Percentiles rank a stretch among this genome's conserved stretches.
These are phyloP conservation scores for Diacarnus erythraeanus DNA, from an alignment of 37 sponge, comb jelly and placozoan species.

Conservation along the genomic window DNA sequence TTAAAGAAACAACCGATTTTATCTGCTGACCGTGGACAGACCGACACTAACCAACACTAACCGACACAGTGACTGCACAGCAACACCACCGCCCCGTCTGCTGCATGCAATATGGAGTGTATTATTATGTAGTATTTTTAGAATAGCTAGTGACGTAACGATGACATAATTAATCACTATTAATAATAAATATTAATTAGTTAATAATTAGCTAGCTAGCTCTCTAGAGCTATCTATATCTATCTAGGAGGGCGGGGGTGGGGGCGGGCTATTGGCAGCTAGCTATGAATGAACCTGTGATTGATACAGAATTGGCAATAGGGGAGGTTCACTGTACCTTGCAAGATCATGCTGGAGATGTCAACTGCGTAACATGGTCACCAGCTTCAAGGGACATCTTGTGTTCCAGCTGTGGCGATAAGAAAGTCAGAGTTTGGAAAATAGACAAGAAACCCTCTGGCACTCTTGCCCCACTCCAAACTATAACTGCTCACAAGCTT, in stretches of 20 bases:
- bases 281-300: background rate
- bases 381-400: constrained; percentile 28
- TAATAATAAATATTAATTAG: background rate
- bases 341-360: constrained; percentile 57
- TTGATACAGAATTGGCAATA: background rate
- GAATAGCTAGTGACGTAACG: background rate
- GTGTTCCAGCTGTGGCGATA: constrained; percentile 61
- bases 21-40: too few relatives aligned
- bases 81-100: background rate
- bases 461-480: background rate
- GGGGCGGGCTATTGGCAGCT: too few relatives aligned
- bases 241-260: too few relatives aligned
- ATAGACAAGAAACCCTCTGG: background rate
- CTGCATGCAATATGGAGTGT: background rate
- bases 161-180: background rate
- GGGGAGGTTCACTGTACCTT: background rate
- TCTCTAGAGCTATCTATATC: too few relatives aligned
- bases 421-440: constrained; percentile 51
- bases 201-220: background rate
- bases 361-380: constrained; percentile 67
- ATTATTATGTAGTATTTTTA: background rate
- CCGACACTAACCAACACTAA: too few relatives aligned
- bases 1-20: too few relatives aligned
- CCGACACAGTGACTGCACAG: too few relatives aligned
- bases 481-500: constrained; percentile 45